These are phyloP conservation scores for Sebastes jordani DNA, from an alignment of 2,797 vertebrate genomes.

Conservation along the genomic window DNA sequence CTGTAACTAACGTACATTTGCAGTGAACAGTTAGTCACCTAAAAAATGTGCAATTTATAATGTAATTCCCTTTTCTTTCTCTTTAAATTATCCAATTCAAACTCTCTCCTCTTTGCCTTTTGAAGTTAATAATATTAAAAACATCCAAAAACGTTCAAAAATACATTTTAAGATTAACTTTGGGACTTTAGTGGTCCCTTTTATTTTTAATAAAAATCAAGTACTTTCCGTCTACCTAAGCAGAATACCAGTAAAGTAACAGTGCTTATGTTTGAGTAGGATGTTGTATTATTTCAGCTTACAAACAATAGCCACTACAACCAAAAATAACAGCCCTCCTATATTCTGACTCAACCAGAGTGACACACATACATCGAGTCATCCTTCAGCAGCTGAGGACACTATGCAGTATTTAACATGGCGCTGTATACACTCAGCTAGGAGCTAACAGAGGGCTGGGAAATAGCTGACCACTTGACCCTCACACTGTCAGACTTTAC, in stretches of 20 bases:
- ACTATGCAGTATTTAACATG: slow-evolving; percentile 77
- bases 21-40: background rate
- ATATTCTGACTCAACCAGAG: background rate
- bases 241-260: background rate
- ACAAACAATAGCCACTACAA: background rate
- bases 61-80: background rate
- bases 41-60: background rate
- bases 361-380: slow-evolving; percentile 39
- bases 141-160: background rate
- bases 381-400: slow-evolving; percentile 55
- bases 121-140: background rate
- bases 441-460: slow-evolving; percentile 66
- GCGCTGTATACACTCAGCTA: slow-evolving; percentile 66
- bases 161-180: background rate
- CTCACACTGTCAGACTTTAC: slow-evolving; percentile 29
- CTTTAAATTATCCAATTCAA: background rate
- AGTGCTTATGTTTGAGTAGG: background rate
- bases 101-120: background rate
- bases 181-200: background rate
- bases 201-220: background rate
- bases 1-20: background rate
- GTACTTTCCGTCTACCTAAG: background rate
- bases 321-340: background rate
- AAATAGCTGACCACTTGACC: slow-evolving; percentile 75
- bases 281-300: background rate